Conservation (phyloP, 2,113 vertebrate species). For the Galeopterus variegatus region DNA sequence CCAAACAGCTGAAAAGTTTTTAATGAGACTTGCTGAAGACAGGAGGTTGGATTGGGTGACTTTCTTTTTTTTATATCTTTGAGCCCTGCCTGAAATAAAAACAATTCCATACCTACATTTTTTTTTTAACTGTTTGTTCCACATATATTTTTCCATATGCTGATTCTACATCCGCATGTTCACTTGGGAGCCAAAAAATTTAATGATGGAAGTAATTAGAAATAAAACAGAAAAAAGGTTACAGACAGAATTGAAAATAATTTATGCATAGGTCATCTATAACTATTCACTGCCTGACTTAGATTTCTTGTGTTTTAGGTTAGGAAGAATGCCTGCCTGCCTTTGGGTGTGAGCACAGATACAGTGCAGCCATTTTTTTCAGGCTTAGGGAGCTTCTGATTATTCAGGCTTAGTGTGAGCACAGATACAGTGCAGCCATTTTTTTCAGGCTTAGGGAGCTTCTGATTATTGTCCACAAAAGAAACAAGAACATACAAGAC, state of each 20-base stretch:
- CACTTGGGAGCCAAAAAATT: conserved; percentile 8
- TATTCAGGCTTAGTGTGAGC: not conserved
- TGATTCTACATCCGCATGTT: not conserved
- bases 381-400: not conserved
- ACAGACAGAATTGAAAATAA: not conserved
- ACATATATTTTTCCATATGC: conserved; percentile 36
- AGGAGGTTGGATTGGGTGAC: not conserved
- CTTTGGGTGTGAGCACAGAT: not conserved
- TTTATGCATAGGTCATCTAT: not conserved
- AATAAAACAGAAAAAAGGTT: not conserved
- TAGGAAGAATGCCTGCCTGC: not conserved
- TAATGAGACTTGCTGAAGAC: not conserved
- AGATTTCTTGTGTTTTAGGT: not conserved
- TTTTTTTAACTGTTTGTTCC: conserved; percentile 48
- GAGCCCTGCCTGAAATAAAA: not conserved
- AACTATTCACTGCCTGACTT: not conserved
- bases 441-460: not conserved
- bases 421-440: not conserved
- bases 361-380: not conserved
- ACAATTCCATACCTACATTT: conserved; percentile 12
- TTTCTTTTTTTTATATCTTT: not conserved
- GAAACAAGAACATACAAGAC: not conserved
- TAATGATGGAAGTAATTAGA: conserved; percentile 42
- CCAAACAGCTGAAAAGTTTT: not conserved
- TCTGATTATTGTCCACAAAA: conserved; percentile 36